Evolutionary conservation across 2,888 invertebrate genomes (phyloP).

Genomic region (Athalia circularis): DNA sequence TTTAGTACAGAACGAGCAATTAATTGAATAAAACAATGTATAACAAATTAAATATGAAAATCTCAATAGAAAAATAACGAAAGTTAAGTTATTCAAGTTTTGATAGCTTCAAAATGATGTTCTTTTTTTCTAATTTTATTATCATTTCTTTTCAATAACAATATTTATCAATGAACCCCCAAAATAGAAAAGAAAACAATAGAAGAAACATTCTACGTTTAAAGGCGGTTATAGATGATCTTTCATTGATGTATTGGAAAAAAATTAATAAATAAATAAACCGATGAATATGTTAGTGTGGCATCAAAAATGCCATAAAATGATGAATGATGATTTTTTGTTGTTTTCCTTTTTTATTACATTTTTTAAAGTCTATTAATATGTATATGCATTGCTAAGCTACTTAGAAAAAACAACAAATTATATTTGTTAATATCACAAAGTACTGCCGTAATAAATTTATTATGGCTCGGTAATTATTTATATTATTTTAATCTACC

Average conservation of each 20-base stretch:
- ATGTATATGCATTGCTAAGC: constrained; percentile 38
- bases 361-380: constrained; percentile 24
- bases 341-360: not conserved
- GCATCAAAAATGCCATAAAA: constrained; percentile 8
- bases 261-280: not conserved
- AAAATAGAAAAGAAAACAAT: too few species aligned
- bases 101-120: constrained; percentile 9
- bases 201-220: not conserved
- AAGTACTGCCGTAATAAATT: constrained; percentile 60
- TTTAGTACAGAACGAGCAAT: constrained; percentile 37
- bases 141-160: not conserved
- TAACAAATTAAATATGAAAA: constrained; percentile 19
- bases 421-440: constrained; percentile 68
- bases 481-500: constrained; percentile 30
- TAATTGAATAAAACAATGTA: constrained; percentile 26
- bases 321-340: constrained; percentile 12
- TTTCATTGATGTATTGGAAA: not conserved
- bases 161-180: too few species aligned
- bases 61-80: constrained; percentile 24
- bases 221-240: not conserved
- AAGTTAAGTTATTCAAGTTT: constrained; percentile 11
- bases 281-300: not conserved
- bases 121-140: not conserved
- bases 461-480: constrained; percentile 47
- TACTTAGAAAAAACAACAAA: constrained; percentile 55